phyloP scores from a whole-genome alignment of 2,888 invertebrate species.

The Anthrax anthrax region DNA sequence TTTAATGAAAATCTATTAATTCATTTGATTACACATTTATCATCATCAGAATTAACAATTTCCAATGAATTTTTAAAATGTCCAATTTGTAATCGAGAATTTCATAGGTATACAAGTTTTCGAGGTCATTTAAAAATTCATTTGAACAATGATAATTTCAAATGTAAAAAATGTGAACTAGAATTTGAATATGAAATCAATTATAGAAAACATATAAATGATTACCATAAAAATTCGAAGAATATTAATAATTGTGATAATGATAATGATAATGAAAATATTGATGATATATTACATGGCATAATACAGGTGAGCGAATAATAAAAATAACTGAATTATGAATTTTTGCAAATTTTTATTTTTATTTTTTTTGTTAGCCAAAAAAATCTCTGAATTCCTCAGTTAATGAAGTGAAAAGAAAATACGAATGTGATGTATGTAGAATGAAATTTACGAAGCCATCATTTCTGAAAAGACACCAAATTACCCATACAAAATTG shows the following conservation, averaged over 20 bases:
- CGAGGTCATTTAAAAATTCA: slow-evolving; percentile 13
- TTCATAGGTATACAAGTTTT: slow-evolving; percentile 12
- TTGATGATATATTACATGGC: too few relatives aligned
- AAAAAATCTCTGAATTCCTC: too few relatives aligned
- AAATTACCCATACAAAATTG: slow-evolving; percentile 15
- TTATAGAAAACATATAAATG: slow-evolving; percentile 1
- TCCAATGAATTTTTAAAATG: slow-evolving; percentile 2
- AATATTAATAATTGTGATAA: too few relatives aligned
- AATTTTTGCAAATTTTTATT: too few relatives aligned
- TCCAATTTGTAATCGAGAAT: slow-evolving; percentile 11
- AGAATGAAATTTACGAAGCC: slow-evolving; percentile 18
- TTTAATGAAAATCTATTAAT: too few relatives aligned
- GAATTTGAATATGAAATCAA: slow-evolving; percentile 6
- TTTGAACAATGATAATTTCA: slow-evolving; percentile 4
- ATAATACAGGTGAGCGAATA: too few relatives aligned
- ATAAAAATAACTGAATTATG: too few relatives aligned
- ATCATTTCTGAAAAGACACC: slow-evolving; percentile 16
- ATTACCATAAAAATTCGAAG: neutral
- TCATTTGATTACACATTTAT: too few relatives aligned
- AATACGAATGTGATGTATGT: slow-evolving; percentile 12
- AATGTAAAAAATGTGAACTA: slow-evolving; percentile 3
- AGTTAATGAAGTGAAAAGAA: neutral
- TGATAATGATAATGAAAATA: neutral
- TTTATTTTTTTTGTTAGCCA: too few relatives aligned
- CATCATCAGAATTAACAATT: too few relatives aligned